A percentile compares a stretch with the other conserved stretches of the same genome.
Evolutionary conservation across 2,113 vertebrate species (phyloP).

Genomic region (Agapornis roseicollis): DNA sequence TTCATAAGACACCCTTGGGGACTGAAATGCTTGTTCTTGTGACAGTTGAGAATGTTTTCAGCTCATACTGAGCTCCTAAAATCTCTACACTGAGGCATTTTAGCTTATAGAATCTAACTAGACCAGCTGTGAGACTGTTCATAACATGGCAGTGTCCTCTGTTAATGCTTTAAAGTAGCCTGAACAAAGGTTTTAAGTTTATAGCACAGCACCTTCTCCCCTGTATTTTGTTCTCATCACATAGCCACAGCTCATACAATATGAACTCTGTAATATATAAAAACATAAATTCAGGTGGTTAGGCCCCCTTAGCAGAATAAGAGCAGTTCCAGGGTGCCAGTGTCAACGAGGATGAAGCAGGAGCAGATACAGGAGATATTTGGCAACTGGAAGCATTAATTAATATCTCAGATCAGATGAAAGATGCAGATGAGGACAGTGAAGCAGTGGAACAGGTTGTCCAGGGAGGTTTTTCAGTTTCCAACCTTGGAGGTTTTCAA

Average conservation of each 20-base stretch:
- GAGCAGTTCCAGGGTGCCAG: neutral
- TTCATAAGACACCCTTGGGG: neutral
- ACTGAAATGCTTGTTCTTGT: neutral
- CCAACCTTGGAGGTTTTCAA: neutral
- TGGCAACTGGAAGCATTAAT: neutral
- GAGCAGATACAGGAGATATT: neutral
- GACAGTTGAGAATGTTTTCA: neutral
- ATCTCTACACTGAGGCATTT: neutral
- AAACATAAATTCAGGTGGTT: neutral
- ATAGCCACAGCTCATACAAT: neutral
- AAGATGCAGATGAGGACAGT: neutral
- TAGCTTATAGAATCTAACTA: neutral
- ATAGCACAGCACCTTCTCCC: neutral
- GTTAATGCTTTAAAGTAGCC: neutral
- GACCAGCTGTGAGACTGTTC: neutral
- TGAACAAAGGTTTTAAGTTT: neutral
- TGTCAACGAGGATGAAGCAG: neutral
- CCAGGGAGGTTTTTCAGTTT: neutral
- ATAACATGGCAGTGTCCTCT: neutral
- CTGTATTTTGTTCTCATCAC: neutral
- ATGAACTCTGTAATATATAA: neutral
- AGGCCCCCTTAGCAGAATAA: neutral
- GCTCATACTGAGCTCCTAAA: neutral
- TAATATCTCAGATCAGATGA: slow-evolving; percentile 23
- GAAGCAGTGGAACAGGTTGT: slow-evolving; percentile 30